These are phyloP conservation scores for Kryptopterus vitreolus DNA, from an alignment of 2,797 vertebrate genomes.

Conservation along the genomic window DNA sequence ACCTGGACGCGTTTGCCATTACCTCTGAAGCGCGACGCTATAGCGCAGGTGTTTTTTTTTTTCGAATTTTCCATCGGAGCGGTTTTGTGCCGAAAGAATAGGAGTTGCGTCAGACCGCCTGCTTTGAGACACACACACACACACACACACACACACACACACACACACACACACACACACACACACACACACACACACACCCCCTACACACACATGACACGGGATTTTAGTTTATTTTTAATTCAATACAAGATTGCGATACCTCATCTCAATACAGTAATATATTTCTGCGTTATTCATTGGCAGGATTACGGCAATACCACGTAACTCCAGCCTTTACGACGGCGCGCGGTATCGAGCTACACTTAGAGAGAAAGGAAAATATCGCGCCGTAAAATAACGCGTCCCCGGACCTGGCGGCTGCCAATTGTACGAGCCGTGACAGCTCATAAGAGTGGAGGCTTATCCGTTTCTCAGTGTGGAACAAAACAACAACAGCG, in stretches of 20 bases:
- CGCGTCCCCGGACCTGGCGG: slow-evolving; percentile 49
- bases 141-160: no score
- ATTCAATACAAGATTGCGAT: no score
- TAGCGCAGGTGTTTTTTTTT: slow-evolving; percentile 37
- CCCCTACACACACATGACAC: no score
- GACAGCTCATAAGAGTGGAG: slow-evolving; percentile 56
- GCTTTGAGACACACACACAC: neutral
- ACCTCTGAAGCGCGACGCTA: slow-evolving; percentile 45
- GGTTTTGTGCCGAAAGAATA: neutral
- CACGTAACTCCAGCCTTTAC: slow-evolving; percentile 31
- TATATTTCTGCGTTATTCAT: neutral
- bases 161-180: no score
- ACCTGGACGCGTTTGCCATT: slow-evolving; percentile 48
- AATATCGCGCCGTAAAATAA: slow-evolving; percentile 50
- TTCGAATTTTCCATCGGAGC: slow-evolving; percentile 41
- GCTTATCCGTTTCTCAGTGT: slow-evolving; percentile 56
- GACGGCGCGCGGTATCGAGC: slow-evolving; percentile 37
- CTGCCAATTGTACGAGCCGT: slow-evolving; percentile 55
- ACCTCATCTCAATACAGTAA: neutral
- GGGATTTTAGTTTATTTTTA: no score
- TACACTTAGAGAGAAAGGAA: slow-evolving; percentile 50
- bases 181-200: no score
- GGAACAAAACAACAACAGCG: slow-evolving; percentile 55
- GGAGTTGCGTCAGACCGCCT: neutral
- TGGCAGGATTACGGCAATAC: neutral